These are phyloP conservation scores for Acestrorhynchus altus DNA, from an alignment of 2,797 vertebrate species.

Conservation along the genomic window DNA sequence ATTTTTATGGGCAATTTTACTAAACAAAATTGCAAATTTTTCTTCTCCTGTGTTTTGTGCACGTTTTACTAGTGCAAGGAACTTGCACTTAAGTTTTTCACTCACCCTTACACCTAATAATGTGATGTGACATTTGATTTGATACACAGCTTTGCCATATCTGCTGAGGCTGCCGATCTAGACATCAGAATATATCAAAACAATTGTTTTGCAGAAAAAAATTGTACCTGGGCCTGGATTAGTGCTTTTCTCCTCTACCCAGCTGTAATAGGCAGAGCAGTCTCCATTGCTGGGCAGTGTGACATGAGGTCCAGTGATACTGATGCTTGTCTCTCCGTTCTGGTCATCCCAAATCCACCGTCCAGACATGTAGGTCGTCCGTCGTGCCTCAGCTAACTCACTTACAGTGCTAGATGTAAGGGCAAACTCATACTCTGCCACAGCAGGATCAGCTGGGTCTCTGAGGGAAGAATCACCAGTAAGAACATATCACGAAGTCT, in stretches of 20 bases:
- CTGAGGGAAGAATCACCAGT: slow-evolving; percentile 65
- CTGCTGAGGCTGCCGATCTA: neutral
- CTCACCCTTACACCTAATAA: too few relatives aligned
- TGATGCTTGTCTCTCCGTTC: slow-evolving; percentile 95
- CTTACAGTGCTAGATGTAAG: slow-evolving; percentile 96
- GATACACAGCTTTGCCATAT: neutral
- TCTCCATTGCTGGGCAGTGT: slow-evolving; percentile 93
- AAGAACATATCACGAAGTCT: neutral
- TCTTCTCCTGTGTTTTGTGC: too few relatives aligned
- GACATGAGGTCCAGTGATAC: slow-evolving; percentile 91
- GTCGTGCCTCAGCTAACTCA: slow-evolving; percentile 91
- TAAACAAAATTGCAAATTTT: too few relatives aligned
- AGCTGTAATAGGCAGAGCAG: slow-evolving; percentile 94
- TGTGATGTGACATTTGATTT: too few relatives aligned
- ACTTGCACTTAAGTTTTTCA: too few relatives aligned
- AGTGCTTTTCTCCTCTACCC: slow-evolving; percentile 95
- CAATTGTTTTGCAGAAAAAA: neutral
- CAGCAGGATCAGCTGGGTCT: slow-evolving; percentile 84
- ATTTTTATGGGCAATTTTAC: too few relatives aligned
- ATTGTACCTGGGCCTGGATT: slow-evolving; percentile 91
- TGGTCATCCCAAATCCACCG: slow-evolving; percentile 98
- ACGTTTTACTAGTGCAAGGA: too few relatives aligned
- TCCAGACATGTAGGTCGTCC: slow-evolving; percentile 95
- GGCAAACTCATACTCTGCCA: slow-evolving; percentile 85
- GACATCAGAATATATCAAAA: neutral